A percentile compares a stretch with the other conserved stretches of the same genome.
These are phyloP conservation scores for Noctuana brunneofusca DNA, from an alignment of 2,888 invertebrate species.

Conservation along the genomic window DNA sequence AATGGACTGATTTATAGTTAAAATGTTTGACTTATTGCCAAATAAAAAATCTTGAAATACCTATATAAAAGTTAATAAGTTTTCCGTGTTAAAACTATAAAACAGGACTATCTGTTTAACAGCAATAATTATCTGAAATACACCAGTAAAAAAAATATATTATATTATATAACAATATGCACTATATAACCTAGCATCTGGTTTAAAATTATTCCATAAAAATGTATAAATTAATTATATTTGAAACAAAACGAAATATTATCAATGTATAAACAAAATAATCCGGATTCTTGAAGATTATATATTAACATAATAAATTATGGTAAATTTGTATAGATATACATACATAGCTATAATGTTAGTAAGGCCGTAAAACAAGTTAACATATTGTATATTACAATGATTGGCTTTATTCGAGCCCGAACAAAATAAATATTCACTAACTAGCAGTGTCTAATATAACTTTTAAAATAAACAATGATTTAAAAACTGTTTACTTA, in stretches of 20 bases:
- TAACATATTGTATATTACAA: constrained; percentile 49
- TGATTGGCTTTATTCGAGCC: constrained; percentile 43
- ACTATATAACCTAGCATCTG: constrained; percentile 65
- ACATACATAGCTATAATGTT: constrained; percentile 39
- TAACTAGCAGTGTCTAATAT: constrained; percentile 53
- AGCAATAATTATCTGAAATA: constrained; percentile 80
- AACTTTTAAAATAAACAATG: constrained; percentile 22
- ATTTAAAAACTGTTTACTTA: neutral
- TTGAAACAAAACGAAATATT: constrained; percentile 16
- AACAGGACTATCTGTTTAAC: constrained; percentile 75
- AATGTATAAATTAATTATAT: constrained; percentile 36
- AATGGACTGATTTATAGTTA: constrained; percentile 67
- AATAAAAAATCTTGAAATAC: constrained; percentile 63
- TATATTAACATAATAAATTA: constrained; percentile 27
- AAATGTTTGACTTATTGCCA: constrained; percentile 45
- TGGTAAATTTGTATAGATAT: constrained; percentile 29
- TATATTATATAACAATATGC: constrained; percentile 69
- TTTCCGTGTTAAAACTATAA: constrained; percentile 73
- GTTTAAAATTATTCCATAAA: constrained; percentile 45
- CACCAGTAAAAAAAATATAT: constrained; percentile 80
- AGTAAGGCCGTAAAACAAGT: constrained; percentile 70
- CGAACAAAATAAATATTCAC: constrained; percentile 60
- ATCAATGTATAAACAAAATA: constrained; percentile 29
- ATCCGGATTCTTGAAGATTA: constrained; percentile 31
- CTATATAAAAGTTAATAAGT: constrained; percentile 61